Evolutionary conservation across 2,888 invertebrate species (phyloP).

Genomic region (Norana najaformis): DNA sequence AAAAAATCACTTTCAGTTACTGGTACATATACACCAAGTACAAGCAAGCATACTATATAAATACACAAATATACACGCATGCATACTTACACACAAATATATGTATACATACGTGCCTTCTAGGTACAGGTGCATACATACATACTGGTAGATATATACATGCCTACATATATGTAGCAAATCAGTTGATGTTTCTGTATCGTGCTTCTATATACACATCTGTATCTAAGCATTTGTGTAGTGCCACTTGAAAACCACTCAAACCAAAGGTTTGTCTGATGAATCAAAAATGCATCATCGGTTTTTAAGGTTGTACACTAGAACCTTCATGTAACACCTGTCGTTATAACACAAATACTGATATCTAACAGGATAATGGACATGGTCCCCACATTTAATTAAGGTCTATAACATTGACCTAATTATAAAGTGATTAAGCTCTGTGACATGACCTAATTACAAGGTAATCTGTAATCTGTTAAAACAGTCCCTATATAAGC

Average conservation of each 20-base stretch:
- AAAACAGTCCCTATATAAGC: background rate
- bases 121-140: too few relatives aligned
- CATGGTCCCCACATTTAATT: background rate
- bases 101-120: background rate
- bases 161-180: too few relatives aligned
- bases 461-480: background rate
- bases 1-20: background rate
- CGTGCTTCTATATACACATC: too few relatives aligned
- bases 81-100: conserved; percentile 36
- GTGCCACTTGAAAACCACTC: background rate
- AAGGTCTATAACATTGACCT: background rate
- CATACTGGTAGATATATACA: too few relatives aligned
- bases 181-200: too few relatives aligned
- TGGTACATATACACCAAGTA: conserved; percentile 23
- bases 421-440: background rate
- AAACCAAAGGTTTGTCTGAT: background rate
- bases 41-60: background rate
- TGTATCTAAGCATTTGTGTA: too few relatives aligned
- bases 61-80: background rate
- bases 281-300: background rate
- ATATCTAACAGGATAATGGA: background rate
- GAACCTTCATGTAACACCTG: background rate
- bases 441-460: background rate
- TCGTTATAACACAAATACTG: background rate
- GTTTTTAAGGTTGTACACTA: background rate